These are phyloP conservation scores for Anolis sagrei DNA, from an alignment of 2,113 vertebrate genomes.

Conservation along the genomic window DNA sequence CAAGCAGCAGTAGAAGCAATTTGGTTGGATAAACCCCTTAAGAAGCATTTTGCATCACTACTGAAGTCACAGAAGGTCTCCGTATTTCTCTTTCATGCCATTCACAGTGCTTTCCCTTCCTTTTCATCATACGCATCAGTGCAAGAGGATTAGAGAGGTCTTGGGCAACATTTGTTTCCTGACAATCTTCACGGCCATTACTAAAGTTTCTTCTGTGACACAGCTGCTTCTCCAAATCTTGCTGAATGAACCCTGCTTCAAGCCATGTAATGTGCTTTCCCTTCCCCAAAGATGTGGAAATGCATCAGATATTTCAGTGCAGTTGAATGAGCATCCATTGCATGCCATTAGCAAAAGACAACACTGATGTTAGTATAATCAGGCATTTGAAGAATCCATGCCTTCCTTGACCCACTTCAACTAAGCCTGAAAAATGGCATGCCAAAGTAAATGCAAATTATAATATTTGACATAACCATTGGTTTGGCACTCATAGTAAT, in stretches of 20 bases:
- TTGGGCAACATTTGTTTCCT: neutral
- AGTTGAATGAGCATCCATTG: neutral
- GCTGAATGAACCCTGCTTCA: slow-evolving; percentile 8
- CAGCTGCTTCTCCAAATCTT: slow-evolving; percentile 37
- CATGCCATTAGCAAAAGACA: neutral
- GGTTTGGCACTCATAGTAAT: neutral
- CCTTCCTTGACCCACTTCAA: neutral
- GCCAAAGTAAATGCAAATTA: neutral
- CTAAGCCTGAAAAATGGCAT: neutral
- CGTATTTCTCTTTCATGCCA: slow-evolving; percentile 28
- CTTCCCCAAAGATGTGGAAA: neutral
- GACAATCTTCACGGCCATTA: slow-evolving; percentile 22
- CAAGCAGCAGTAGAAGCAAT: slow-evolving; percentile 2
- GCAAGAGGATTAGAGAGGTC: neutral
- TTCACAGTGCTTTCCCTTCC: neutral
- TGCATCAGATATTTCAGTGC: neutral
- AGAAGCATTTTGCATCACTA: slow-evolving; percentile 15
- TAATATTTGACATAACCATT: neutral
- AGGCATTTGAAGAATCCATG: neutral
- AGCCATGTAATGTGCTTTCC: neutral
- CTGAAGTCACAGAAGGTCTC: slow-evolving; percentile 15
- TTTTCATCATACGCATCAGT: neutral
- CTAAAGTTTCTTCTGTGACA: slow-evolving; percentile 7
- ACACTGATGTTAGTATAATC: neutral
- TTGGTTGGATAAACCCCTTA: neutral